phyloP scores from a whole-genome alignment of 2,888 invertebrate species.

The Epistrophella euchroma region DNA sequence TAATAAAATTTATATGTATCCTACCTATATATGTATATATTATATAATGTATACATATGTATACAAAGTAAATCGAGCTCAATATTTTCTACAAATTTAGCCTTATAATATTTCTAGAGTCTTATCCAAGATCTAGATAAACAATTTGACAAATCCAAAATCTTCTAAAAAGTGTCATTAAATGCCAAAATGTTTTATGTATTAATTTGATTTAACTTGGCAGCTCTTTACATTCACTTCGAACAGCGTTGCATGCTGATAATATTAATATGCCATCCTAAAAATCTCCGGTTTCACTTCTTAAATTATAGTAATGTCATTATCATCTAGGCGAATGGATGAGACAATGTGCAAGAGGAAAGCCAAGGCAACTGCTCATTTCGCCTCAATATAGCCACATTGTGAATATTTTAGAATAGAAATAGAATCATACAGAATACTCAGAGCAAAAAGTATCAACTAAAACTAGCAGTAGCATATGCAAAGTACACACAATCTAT shows the following conservation, averaged over 20 bases:
- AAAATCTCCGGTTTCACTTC: slow-evolving; percentile 53
- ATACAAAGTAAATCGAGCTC: too few relatives aligned
- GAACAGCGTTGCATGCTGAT: slow-evolving; percentile 30
- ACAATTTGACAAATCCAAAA: too few relatives aligned
- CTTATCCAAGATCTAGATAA: too few relatives aligned
- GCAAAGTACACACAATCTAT: slow-evolving; percentile 33
- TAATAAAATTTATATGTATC: too few relatives aligned
- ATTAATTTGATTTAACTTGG: slow-evolving; percentile 25
- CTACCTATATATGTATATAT: too few relatives aligned
- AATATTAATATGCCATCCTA: slow-evolving; percentile 43
- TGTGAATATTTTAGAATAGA: slow-evolving; percentile 54
- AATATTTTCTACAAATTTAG: too few relatives aligned
- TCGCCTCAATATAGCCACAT: slow-evolving; percentile 60
- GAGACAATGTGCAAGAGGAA: slow-evolving; percentile 50
- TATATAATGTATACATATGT: too few relatives aligned
- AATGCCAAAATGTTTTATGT: too few relatives aligned
- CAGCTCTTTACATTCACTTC: slow-evolving; percentile 13
- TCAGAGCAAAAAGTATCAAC: slow-evolving; percentile 44
- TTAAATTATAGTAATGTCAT: slow-evolving; percentile 62
- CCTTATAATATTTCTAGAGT: too few relatives aligned
- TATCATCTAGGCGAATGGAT: slow-evolving; percentile 59
- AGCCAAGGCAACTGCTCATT: slow-evolving; percentile 43
- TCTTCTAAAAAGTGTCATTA: too few relatives aligned
- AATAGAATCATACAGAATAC: slow-evolving; percentile 34
- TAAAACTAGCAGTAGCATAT: slow-evolving; percentile 35